Evolutionary conservation across 2,888 invertebrate genomes (phyloP), one percentile per base, ranked within the genome.

Genomic region (Thumatha senex): DNA sequence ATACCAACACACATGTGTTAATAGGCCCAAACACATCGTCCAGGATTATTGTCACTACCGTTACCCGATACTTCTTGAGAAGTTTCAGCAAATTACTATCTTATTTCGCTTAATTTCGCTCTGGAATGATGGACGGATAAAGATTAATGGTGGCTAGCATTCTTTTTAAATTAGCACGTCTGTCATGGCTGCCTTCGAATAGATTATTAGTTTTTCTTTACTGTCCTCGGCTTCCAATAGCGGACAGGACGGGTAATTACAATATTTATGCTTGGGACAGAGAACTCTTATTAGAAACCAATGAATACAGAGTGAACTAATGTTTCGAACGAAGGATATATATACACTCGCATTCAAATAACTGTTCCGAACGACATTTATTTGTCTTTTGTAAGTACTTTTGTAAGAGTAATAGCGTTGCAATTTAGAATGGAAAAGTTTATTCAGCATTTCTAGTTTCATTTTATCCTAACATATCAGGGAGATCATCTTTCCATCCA

Each of bases 71-170:
- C 30, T 56, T 48, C 42, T 33, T 48, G 35, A 48, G 46, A 56
- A 49, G 40, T 58, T 51, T 56, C 43, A 52, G 46, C 38, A 45
- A 61, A 63, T 54, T 58, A 46, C 54, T 57, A 63, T 71, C 67
- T 70, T 69, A 68, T 72, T 76, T 72, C 67, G 69, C 61, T 63
- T 67, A 67, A 67, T 73, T 68, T 72, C 63, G 51, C 56, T 44
- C 61, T 63, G 74, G 78, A 82, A 72, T 76, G 82, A 82, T 78
- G 72, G 78, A 69, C 67, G 76, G 74, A 65, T 75, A 71, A 77
- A 84, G 88, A 89, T 84, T 82, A 84, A 89, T 88, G 81, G 72
- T 40, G 51, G 53, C 54, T 52, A 72, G 69, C 81, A 84, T 83
- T 84, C 70, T 63, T 75, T 69, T 77, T 66, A 78, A 84, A 87